Evolutionary conservation across 2,888 invertebrate genomes (phyloP).

Genomic region (Neoascia interrupta): DNA sequence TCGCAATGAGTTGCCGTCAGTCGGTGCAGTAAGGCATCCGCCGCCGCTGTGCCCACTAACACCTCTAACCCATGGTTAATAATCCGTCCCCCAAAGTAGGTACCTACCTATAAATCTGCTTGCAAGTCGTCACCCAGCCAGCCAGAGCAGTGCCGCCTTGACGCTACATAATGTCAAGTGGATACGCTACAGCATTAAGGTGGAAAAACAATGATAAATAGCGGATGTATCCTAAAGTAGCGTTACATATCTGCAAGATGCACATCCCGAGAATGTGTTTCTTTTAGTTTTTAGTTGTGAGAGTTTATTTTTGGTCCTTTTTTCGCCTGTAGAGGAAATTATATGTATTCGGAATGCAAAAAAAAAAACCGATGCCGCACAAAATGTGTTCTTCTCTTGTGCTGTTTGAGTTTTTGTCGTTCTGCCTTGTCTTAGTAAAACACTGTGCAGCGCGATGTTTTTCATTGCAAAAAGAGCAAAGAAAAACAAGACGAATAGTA

Average conservation of each 20-base stretch:
- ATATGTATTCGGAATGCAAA: no score
- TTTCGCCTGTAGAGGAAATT: slow-evolving; percentile 17
- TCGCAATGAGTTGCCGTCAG: slow-evolving; percentile 4
- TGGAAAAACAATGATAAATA: slow-evolving; percentile 63
- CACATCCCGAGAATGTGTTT: slow-evolving; percentile 35
- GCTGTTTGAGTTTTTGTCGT: slow-evolving; percentile 25
- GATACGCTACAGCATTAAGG: slow-evolving; percentile 42
- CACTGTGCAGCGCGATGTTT: slow-evolving; percentile 5
- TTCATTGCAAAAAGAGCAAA: slow-evolving; percentile 15
- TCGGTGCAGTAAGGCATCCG: neutral
- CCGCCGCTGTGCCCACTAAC: neutral
- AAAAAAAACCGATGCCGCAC: slow-evolving; percentile 5
- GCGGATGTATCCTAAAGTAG: slow-evolving; percentile 43
- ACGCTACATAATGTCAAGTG: slow-evolving; percentile 47
- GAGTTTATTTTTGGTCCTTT: neutral
- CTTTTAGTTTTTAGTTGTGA: neutral
- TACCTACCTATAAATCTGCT: slow-evolving; percentile 56
- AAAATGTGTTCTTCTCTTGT: slow-evolving; percentile 5
- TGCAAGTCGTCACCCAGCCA: slow-evolving; percentile 38
- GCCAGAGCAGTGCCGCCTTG: slow-evolving; percentile 20
- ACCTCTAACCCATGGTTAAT: slow-evolving; percentile 39
- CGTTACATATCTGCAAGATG: slow-evolving; percentile 51
- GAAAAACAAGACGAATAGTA: slow-evolving; percentile 15
- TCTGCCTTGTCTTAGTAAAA: slow-evolving; percentile 9
- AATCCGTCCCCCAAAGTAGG: slow-evolving; percentile 30